Percentiles rank a stretch among this genome's conserved stretches.
phyloP scores from a whole-genome alignment of 2,888 invertebrate species.

The Sussaba pulchella region DNA sequence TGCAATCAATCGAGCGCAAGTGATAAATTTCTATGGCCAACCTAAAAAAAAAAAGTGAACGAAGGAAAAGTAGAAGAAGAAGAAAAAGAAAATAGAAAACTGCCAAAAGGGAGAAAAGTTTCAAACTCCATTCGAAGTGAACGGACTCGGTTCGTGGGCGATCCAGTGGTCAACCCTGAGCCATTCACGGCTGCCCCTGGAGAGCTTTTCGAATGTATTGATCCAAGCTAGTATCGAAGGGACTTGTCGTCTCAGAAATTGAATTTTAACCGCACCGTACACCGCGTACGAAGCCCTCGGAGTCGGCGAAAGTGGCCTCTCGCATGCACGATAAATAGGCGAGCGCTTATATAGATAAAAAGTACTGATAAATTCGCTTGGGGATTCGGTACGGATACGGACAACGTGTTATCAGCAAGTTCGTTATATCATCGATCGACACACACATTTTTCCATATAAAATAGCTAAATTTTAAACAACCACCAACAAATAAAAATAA shows the following conservation, averaged over 20 bases:
- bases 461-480: no score
- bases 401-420: slow-evolving; percentile 22
- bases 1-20: no score
- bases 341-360: slow-evolving; percentile 30
- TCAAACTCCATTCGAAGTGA: background rate
- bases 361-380: slow-evolving; percentile 33
- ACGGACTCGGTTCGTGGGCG: background rate
- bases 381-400: no score
- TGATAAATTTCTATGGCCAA: no score
- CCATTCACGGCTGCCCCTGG: background rate
- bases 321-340: background rate
- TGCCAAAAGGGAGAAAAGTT: background rate
- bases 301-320: slow-evolving; percentile 8
- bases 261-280: slow-evolving; percentile 44
- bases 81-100: background rate
- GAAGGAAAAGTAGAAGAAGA: no score
- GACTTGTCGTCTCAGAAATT: slow-evolving; percentile 44
- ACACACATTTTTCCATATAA: no score
- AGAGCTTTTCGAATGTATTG: slow-evolving; percentile 6
- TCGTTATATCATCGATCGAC: no score
- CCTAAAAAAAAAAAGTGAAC: no score
- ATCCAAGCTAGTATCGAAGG: slow-evolving; percentile 32
- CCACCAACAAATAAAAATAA: no score
- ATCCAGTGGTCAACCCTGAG: background rate
- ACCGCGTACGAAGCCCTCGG: slow-evolving; percentile 11